Conservation (phyloP, 2,113 vertebrate genomes). For the Ctenomys sociabilis region DNA sequence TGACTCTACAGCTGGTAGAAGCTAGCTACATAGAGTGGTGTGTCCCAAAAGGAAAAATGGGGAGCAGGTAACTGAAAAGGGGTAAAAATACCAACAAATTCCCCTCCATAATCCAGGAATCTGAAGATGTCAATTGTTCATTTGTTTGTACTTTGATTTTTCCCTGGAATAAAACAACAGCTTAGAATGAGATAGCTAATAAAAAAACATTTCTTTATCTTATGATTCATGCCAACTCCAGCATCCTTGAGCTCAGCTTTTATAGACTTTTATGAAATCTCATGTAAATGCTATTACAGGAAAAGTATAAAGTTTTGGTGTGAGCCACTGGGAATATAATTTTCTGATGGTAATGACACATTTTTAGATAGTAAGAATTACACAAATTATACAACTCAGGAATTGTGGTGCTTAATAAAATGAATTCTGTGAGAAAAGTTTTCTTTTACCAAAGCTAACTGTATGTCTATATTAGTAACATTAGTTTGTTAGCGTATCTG, state of each 20-base stretch:
- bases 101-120: not conserved
- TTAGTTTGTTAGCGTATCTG: not conserved
- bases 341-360: not conserved
- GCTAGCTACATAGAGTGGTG: accelerated
- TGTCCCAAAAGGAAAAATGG: not conserved
- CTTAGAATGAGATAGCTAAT: not conserved
- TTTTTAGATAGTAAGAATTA: not conserved
- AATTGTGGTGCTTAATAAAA: constrained; percentile 3
- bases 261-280: not conserved
- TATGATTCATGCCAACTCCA: not conserved
- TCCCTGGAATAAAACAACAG: not conserved
- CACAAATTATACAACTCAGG: not conserved
- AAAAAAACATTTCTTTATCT: not conserved
- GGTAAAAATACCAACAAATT: constrained; percentile 29
- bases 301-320: not conserved
- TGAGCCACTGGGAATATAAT: not conserved
- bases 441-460: constrained; percentile 11
- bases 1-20: not conserved
- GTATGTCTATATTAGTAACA: not conserved
- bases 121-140: not conserved
- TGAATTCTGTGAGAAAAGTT: not conserved
- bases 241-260: not conserved
- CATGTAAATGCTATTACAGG: not conserved
- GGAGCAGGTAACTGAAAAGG: not conserved
- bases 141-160: not conserved